Conservation (phyloP, 2,888 invertebrate species). For the Phyto melanocephala region DNA sequence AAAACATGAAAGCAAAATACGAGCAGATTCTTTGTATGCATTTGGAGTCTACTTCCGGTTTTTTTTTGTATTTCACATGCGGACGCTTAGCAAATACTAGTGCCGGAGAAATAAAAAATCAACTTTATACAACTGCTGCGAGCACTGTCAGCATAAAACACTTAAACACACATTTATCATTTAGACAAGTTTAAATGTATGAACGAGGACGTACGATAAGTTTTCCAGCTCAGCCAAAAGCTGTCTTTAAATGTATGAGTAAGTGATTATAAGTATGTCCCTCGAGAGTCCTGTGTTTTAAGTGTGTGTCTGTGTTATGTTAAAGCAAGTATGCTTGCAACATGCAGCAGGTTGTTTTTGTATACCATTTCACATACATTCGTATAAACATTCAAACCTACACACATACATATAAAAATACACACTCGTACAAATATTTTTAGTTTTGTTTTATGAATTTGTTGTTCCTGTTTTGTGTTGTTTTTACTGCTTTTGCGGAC, state of each 20-base stretch:
- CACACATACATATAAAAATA: background rate
- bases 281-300: slow-evolving; percentile 55
- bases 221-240: slow-evolving; percentile 31
- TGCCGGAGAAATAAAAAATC: background rate
- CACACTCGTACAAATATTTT: slow-evolving; percentile 6
- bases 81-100: slow-evolving; percentile 29
- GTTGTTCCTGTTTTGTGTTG: slow-evolving; percentile 18
- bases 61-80: slow-evolving; percentile 59
- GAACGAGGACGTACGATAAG: slow-evolving; percentile 7
- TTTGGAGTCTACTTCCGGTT: slow-evolving; percentile 67
- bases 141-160: slow-evolving; percentile 3
- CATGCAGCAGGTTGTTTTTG: slow-evolving; percentile 66
- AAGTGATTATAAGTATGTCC: slow-evolving; percentile 41
- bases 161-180: slow-evolving; percentile 20
- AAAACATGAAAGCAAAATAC: background rate
- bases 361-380: slow-evolving; percentile 11
- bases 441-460: slow-evolving; percentile 22
- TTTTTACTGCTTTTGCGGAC: slow-evolving; percentile 55
- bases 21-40: slow-evolving; percentile 65
- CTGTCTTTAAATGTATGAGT: background rate
- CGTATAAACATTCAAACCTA: background rate
- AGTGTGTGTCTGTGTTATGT: slow-evolving; percentile 22
- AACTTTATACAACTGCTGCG: background rate
- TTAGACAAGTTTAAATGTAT: background rate
- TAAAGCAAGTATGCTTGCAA: slow-evolving; percentile 7